A percentile compares a stretch with the other conserved stretches of the same genome.
phyloP scores from a whole-genome alignment of 2,797 vertebrate genomes.

The Crax fasciolata region DNA sequence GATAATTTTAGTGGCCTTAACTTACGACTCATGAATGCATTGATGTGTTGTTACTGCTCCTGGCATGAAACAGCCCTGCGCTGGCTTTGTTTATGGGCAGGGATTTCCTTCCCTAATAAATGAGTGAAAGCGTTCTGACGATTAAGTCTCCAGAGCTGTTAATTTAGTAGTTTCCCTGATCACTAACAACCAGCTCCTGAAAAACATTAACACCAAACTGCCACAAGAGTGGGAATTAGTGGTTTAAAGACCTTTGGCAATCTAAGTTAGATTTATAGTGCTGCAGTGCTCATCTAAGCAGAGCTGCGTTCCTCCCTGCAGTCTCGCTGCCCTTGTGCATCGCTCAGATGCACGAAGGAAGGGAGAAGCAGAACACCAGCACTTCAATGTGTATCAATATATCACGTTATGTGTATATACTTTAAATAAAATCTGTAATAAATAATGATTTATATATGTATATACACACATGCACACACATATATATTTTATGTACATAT shows the following conservation, averaged over 20 bases:
- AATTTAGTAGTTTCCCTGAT: conserved; percentile 30
- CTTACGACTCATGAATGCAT: background rate
- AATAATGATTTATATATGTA: background rate
- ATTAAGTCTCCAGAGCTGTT: conserved; percentile 40
- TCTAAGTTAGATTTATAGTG: background rate
- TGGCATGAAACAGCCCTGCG: background rate
- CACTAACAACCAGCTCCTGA: background rate
- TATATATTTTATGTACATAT: background rate
- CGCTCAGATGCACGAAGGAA: background rate
- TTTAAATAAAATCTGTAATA: background rate
- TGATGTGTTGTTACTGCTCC: background rate
- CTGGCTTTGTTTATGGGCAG: conserved; percentile 42
- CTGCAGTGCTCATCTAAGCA: background rate
- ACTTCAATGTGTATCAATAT: background rate
- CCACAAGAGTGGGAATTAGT: background rate
- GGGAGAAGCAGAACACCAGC: background rate
- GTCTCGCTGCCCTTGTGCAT: background rate
- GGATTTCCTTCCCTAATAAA: conserved; percentile 58
- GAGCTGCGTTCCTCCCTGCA: background rate
- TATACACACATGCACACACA: background rate
- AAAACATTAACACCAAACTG: conserved; percentile 7
- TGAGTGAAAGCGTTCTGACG: conserved; percentile 22
- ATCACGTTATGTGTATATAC: background rate
- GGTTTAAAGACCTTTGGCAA: background rate
- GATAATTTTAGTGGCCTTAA: background rate